Evolutionary conservation across 2,797 vertebrate species (phyloP).

Genomic region (Acropternis orthonyx): DNA sequence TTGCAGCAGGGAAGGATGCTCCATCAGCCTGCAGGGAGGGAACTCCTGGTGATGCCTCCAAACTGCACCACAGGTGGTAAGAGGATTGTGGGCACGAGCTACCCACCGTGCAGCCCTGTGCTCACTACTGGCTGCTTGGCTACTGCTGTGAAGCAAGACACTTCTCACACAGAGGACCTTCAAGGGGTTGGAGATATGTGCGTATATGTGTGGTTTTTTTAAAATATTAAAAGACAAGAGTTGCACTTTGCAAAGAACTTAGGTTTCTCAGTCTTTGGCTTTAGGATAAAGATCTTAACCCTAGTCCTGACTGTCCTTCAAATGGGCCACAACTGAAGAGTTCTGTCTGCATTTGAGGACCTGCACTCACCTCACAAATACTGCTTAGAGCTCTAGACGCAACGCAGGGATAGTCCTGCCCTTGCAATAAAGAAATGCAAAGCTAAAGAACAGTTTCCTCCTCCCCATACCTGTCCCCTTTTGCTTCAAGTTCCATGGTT

Average conservation of each 20-base stretch:
- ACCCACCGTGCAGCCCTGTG: not conserved
- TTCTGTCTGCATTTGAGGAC: not conserved
- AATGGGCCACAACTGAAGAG: not conserved
- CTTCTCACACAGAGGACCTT: not conserved
- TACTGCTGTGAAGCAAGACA: not conserved
- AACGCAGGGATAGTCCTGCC: not conserved
- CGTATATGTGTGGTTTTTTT: not conserved
- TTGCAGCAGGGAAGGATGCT: not conserved
- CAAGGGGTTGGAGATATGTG: not conserved
- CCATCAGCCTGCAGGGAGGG: fast-evolving
- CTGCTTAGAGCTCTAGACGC: not conserved
- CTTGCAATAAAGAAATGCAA: not conserved
- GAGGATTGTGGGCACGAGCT: not conserved
- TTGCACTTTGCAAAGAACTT: not conserved
- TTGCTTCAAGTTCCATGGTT: not conserved
- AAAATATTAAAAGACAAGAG: not conserved
- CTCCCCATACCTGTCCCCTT: not conserved
- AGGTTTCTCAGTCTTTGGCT: not conserved
- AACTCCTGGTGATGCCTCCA: not conserved
- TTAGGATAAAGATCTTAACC: not conserved
- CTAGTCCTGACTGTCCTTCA: not conserved
- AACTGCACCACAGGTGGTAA: not conserved
- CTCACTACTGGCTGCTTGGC: not conserved
- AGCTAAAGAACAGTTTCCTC: not conserved
- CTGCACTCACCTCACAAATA: not conserved